phyloP scores from a whole-genome alignment of 2,888 invertebrate species.

The Eilema depressum region DNA sequence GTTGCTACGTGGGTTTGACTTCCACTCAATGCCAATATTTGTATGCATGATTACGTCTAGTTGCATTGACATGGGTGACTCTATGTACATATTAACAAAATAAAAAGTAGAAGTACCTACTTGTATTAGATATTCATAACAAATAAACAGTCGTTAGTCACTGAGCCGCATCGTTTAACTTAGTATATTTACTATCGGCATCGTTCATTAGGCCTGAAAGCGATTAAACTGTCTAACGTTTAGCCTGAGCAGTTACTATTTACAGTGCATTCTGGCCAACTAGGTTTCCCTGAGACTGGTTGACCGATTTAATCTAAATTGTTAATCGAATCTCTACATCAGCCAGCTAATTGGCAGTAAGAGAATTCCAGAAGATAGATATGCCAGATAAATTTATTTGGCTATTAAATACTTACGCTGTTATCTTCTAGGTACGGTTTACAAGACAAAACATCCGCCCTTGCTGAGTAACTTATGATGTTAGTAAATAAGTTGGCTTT shows the following conservation, averaged over 20 bases:
- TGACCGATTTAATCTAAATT: constrained; percentile 78
- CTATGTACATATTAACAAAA: too few species aligned
- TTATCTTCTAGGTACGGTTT: constrained; percentile 27
- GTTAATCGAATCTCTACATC: constrained; percentile 75
- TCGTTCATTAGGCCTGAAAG: constrained; percentile 71
- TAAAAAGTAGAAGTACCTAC: too few species aligned
- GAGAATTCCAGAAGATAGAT: constrained; percentile 53
- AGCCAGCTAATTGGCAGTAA: constrained; percentile 75
- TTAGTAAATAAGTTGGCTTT: constrained; percentile 35
- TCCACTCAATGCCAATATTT: too few species aligned
- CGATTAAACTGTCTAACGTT: constrained; percentile 59
- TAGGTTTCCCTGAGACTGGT: constrained; percentile 53
- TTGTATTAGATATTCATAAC: constrained; percentile 33
- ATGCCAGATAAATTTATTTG: constrained; percentile 71
- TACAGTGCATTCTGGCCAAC: constrained; percentile 39
- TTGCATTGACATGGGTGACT: too few species aligned
- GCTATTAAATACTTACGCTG: constrained; percentile 56
- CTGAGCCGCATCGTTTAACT: constrained; percentile 56
- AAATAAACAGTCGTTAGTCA: constrained; percentile 41
- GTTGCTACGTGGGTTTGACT: too few species aligned
- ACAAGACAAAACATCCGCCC: constrained; percentile 32
- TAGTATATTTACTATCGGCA: constrained; percentile 56
- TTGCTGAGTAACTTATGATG: constrained; percentile 29
- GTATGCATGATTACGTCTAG: too few species aligned
- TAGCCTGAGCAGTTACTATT: constrained; percentile 57